Evolutionary conservation across 2,888 invertebrate species (phyloP).

Genomic region (Erannis defoliaria): DNA sequence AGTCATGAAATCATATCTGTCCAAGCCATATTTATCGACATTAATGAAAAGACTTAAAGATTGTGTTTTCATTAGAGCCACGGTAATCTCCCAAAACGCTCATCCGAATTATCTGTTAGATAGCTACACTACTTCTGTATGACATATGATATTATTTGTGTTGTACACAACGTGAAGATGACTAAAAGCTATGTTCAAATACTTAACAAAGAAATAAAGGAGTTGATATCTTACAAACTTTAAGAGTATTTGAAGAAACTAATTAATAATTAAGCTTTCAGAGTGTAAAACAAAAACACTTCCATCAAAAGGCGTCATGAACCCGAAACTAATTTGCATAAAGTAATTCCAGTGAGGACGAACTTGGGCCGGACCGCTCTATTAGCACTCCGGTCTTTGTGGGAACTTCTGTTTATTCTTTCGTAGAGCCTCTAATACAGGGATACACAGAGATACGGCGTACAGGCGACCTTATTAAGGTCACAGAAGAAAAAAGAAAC

Average conservation of each 20-base stretch:
- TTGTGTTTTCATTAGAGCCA: too few species aligned
- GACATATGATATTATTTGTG: too few species aligned
- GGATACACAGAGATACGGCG: slow-evolving; percentile 23
- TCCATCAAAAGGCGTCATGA: slow-evolving; percentile 55
- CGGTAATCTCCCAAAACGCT: too few species aligned
- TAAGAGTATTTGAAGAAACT: slow-evolving; percentile 17
- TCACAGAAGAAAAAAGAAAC: slow-evolving; percentile 22
- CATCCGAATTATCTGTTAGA: too few species aligned
- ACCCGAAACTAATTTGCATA: slow-evolving; percentile 59
- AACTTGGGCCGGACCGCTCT: slow-evolving; percentile 50
- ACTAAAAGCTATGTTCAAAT: background rate
- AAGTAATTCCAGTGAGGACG: slow-evolving; percentile 48
- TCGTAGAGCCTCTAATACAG: slow-evolving; percentile 33
- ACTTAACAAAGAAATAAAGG: background rate
- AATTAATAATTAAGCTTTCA: slow-evolving; percentile 31
- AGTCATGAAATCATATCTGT: too few species aligned
- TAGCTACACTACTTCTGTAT: too few species aligned
- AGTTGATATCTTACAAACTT: background rate
- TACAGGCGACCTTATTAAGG: slow-evolving; percentile 26
- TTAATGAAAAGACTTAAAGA: too few species aligned
- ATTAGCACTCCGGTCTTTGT: slow-evolving; percentile 52
- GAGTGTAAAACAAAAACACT: slow-evolving; percentile 51
- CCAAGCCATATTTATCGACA: background rate
- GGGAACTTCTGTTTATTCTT: slow-evolving; percentile 43
- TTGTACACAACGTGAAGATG: too few species aligned